Percentiles rank a stretch among this genome's conserved stretches.
Evolutionary conservation across 2,797 vertebrate species (phyloP).

Genomic region (Halcyon chelicuti): DNA sequence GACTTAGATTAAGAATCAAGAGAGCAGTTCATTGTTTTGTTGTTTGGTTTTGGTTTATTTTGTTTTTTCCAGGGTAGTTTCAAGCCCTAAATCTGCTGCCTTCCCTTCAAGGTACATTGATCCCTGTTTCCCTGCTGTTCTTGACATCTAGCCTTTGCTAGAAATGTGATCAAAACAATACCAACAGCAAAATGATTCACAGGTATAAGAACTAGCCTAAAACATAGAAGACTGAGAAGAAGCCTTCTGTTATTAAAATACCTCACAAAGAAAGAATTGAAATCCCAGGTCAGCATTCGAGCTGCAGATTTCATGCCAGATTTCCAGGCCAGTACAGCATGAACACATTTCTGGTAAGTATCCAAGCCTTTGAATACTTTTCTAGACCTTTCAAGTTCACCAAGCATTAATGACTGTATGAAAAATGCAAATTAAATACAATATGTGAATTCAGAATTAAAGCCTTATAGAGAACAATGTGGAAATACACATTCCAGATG

Average conservation of each 20-base stretch:
- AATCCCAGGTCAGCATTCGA: constrained; percentile 7
- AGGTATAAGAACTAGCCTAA: not conserved
- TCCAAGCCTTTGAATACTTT: constrained; percentile 57
- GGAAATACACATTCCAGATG: constrained; percentile 43
- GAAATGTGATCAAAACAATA: not conserved
- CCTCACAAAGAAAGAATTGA: not conserved
- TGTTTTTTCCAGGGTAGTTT: not conserved
- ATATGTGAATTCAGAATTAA: constrained; percentile 60
- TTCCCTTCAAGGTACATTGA: not conserved
- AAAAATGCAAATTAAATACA: constrained; percentile 63
- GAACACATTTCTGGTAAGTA: constrained; percentile 44
- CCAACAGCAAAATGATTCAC: not conserved
- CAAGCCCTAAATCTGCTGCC: not conserved
- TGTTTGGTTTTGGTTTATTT: no score
- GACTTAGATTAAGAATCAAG: not conserved
- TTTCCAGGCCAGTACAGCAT: constrained; percentile 33
- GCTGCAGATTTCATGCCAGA: constrained; percentile 16
- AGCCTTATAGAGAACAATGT: constrained; percentile 19
- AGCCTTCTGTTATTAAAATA: constrained; percentile 7
- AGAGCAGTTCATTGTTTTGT: not conserved
- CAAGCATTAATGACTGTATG: constrained; percentile 25
- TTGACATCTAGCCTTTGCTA: not conserved
- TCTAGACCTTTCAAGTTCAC: constrained; percentile 63
- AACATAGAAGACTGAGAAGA: not conserved
- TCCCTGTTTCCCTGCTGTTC: not conserved